These are phyloP conservation scores for Centropristis striata DNA, from an alignment of 2,113 vertebrate species.

Conservation along the genomic window DNA sequence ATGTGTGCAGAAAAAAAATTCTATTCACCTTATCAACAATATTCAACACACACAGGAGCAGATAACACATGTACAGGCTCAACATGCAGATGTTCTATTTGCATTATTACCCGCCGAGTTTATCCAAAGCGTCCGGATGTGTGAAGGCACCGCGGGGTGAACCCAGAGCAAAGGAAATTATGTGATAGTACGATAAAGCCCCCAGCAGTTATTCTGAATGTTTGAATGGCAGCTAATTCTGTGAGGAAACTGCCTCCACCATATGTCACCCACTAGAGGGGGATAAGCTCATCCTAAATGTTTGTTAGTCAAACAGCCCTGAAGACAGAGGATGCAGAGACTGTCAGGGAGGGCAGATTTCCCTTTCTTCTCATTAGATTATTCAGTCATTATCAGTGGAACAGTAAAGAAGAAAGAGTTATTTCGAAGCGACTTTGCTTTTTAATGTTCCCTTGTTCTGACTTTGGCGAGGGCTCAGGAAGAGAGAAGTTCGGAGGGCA, in stretches of 20 bases:
- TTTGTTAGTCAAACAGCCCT: constrained; percentile 42
- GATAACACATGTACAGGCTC: constrained; percentile 20
- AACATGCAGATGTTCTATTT: constrained; percentile 37
- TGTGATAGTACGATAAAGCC: not conserved
- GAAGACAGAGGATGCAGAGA: not conserved
- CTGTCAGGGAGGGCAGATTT: not conserved
- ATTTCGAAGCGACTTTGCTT: not conserved
- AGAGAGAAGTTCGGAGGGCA: not conserved
- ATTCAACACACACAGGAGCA: constrained; percentile 41
- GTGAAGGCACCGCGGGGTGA: not conserved
- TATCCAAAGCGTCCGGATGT: constrained; percentile 35
- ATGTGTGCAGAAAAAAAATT: constrained; percentile 18
- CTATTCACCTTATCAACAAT: constrained; percentile 56
- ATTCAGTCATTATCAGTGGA: not conserved
- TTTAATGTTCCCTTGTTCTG: constrained; percentile 21
- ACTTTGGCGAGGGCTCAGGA: constrained; percentile 26
- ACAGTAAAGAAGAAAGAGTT: not conserved
- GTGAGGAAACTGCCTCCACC: constrained; percentile 46
- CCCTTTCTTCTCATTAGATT: not conserved
- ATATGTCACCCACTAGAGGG: constrained; percentile 79
- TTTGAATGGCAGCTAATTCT: constrained; percentile 25
- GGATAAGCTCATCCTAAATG: constrained; percentile 70
- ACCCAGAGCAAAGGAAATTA: not conserved
- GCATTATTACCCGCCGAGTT: constrained; percentile 46
- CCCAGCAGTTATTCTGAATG: constrained; percentile 1